Percentiles rank a stretch among this genome's conserved stretches.
These are phyloP conservation scores for Pachyramphus minor DNA, from an alignment of 2,113 vertebrate genomes.

Conservation along the genomic window DNA sequence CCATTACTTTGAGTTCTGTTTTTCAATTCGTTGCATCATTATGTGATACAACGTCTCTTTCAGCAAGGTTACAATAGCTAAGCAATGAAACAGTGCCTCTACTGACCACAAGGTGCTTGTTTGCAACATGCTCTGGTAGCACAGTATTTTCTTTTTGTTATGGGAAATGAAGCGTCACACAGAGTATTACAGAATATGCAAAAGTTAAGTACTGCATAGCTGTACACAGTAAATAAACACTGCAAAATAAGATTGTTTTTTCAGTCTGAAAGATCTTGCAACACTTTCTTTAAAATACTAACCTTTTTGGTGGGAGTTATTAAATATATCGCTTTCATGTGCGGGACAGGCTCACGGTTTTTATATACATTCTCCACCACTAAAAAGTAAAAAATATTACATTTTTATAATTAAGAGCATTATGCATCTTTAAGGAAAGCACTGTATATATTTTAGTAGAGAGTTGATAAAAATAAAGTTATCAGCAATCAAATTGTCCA, in stretches of 20 bases:
- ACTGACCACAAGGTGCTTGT: neutral
- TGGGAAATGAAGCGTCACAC: neutral
- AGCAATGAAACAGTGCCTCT: neutral
- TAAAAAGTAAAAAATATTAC: constrained; percentile 57
- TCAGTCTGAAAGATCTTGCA: neutral
- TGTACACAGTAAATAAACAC: neutral
- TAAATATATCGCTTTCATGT: constrained; percentile 96
- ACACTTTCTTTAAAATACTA: constrained; percentile 34
- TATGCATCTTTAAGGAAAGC: neutral
- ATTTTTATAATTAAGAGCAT: neutral
- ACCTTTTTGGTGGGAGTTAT: constrained; percentile 90
- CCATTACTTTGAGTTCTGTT: neutral
- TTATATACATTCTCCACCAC: constrained; percentile 94
- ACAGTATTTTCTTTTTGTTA: neutral
- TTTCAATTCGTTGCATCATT: neutral
- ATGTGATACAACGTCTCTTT: neutral
- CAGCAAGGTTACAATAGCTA: neutral
- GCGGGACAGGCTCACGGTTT: constrained; percentile 87
- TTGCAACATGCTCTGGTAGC: neutral
- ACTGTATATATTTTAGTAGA: neutral
- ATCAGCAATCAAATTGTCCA: neutral
- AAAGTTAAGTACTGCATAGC: neutral
- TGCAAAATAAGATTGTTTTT: neutral
- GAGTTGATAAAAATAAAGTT: neutral
- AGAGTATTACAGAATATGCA: neutral